Percentiles rank a stretch among this genome's conserved stretches.
phyloP scores from a whole-genome alignment of 2,113 vertebrate species.

The Ovis canadensis region DNA sequence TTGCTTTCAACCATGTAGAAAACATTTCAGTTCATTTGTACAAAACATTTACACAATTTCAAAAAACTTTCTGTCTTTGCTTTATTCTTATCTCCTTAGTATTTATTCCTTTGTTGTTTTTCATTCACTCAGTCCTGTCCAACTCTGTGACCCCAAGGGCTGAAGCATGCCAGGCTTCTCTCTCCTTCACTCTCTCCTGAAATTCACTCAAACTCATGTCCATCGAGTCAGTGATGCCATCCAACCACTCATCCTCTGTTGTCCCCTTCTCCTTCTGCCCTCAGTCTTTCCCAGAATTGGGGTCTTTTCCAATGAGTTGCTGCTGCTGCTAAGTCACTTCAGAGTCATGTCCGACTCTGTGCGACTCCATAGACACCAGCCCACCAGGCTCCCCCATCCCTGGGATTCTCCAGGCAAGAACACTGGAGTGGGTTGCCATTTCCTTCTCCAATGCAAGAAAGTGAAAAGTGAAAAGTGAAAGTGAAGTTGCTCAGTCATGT shows the following conservation, averaged over 20 bases:
- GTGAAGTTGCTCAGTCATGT: too few species aligned
- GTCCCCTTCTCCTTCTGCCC: neutral
- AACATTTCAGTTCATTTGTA: neutral
- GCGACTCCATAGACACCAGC: too few species aligned
- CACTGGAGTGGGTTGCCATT: too few species aligned
- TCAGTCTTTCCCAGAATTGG: neutral
- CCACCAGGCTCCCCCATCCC: too few species aligned
- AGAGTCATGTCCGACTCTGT: too few species aligned
- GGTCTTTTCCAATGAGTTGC: neutral
- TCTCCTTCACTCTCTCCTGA: neutral
- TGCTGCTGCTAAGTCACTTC: too few species aligned
- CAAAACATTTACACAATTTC: neutral
- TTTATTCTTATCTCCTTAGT: neutral
- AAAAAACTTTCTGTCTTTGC: neutral
- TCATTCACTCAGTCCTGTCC: neutral
- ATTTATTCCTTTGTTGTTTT: neutral
- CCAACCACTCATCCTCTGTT: neutral
- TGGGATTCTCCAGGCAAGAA: too few species aligned
- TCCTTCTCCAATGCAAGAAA: too few species aligned
- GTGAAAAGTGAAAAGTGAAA: too few species aligned
- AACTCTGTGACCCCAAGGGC: neutral
- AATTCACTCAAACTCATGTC: neutral
- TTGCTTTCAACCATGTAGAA: neutral
- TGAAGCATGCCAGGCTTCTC: neutral
- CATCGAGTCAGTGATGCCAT: fast-evolving